Base-by-base conservation (phyloP, 2,797 vertebrate genomes). In the Florisuga fusca region DNA sequence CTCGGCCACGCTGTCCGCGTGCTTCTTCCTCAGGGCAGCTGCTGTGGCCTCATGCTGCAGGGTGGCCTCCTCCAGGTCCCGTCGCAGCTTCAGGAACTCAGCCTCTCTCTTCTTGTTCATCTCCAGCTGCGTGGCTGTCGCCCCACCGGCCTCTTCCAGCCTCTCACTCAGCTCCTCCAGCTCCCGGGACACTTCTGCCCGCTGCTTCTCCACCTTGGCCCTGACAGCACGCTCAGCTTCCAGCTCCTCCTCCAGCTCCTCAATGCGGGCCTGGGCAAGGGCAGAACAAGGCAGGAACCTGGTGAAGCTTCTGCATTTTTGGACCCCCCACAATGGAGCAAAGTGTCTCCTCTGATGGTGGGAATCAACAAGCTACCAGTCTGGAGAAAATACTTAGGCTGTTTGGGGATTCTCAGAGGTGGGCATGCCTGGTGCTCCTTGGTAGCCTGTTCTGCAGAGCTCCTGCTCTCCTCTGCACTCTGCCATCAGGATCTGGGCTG, bases 161-260 rank as follows among this genome's bases (percentile, higher is more conserved):
- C 98, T 94, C 97, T 99, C 99, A 0, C 99, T 99, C 91, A 99
- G 98, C 93, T 99, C 99, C 93, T 99, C 99, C 90, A 99, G 98
- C 97, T 99, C 99, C 26, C 98, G 98, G 1, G 98, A 97, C 33
- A 98, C 98, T 19, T 99, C 99, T 0, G 98, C 96, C 2, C 98
- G 97, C 97, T 99, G 99, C 97, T 99, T 99, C 97, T 99, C 99
- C 92, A 98, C 98, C 36, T 99, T 99, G 51, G 99, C 99, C 50
- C 99, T 92, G 64, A 96, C 98, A 0, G 99, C 97, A 18, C 98
- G 98, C 88, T 99, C 99, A 0, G 99, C 98, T 95, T 99, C 99
- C 96, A 99, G 98, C 96, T 99, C 99, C 87, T 99, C 99, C 94
- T 99, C 99, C 72, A 99, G 97, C 96, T 99, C 99, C 96, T 99